phyloP scores from a whole-genome alignment of 2,888 invertebrate genomes.

The Xylota segnis region DNA sequence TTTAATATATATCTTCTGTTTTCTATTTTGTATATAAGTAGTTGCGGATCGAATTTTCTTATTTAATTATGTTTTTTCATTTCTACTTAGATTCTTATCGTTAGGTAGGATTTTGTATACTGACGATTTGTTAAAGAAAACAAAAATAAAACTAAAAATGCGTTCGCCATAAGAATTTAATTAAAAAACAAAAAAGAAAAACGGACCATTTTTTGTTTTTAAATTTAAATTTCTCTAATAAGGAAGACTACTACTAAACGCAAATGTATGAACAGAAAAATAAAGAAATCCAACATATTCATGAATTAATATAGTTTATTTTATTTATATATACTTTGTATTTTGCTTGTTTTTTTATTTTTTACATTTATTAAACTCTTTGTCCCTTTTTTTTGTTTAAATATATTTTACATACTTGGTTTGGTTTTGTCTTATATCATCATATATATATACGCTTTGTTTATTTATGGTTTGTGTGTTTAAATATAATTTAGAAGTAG shows the following conservation, averaged over 20 bases:
- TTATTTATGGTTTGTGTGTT: conserved; percentile 75
- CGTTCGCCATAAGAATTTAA: conserved; percentile 10
- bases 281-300: conserved; percentile 48
- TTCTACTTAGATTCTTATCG: conserved; percentile 51
- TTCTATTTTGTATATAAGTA: conserved; percentile 61
- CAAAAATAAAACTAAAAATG: conserved; percentile 2
- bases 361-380: conserved; percentile 69
- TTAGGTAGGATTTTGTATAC: conserved; percentile 65
- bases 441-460: conserved; percentile 52
- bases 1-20: conserved; percentile 50
- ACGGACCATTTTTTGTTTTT: neutral
- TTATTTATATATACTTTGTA: conserved; percentile 56
- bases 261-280: conserved; percentile 4
- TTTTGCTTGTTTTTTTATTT: conserved; percentile 67
- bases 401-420: conserved; percentile 78
- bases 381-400: conserved; percentile 61
- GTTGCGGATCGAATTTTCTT: conserved; percentile 72
- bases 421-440: conserved; percentile 38
- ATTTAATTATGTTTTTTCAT: conserved; percentile 30
- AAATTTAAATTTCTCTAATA: conserved; percentile 21
- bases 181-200: too few species aligned
- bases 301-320: conserved; percentile 70
- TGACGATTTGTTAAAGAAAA: conserved; percentile 28
- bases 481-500: conserved; percentile 78
- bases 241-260: conserved; percentile 47